Evolutionary conservation across 2,113 vertebrate genomes (phyloP), one percentile per base, ranked within the genome.

Genomic region (Colaptes auratus): DNA sequence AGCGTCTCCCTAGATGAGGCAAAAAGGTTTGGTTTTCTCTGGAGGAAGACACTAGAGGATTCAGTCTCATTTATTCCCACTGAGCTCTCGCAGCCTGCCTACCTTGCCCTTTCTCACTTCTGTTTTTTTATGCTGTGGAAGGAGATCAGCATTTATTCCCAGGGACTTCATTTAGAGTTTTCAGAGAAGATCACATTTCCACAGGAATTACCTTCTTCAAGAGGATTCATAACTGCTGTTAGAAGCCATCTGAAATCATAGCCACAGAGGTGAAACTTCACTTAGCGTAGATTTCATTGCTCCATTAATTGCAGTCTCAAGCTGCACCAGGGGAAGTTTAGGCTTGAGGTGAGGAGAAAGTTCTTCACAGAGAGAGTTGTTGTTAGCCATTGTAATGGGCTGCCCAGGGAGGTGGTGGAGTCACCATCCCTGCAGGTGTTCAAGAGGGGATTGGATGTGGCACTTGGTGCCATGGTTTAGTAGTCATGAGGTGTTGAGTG

Each of bases 1-100:
- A 95, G 78, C 92, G 80, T 92, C 91, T 92, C 64, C 75, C 77
- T 58, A 21, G 28, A 67, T 94, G 82, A 86, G 44, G 42, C 79
- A 24, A n/a, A 6, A 24, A n/a, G 46, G 36, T 70, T 75, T 17
- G 4, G 7, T 88, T 89, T 92, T 80, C 66, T 75, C 46, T 88
- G 52, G 53, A 55, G 18, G 60, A 78, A 76, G 61, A 30, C 4
- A 3, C 36, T 6, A 2, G 77, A 64, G 46, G 74, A 60, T 56
- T 72, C 33, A 42, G 50, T 82, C 67, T 82, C 73, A 67, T 24
- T 82, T 30, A 20, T 75, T 90, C 74, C 39, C 80, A 56, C 63
- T 93, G 36, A 44, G 52, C 31, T 88, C 42, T 81, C 0, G 0
- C n/a, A 78, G n/a, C 13, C 17, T 50, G 23, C 23, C 67, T 79